Base-by-base conservation (phyloP, 2,888 invertebrate species). In the Galeruca laticollis region DNA sequence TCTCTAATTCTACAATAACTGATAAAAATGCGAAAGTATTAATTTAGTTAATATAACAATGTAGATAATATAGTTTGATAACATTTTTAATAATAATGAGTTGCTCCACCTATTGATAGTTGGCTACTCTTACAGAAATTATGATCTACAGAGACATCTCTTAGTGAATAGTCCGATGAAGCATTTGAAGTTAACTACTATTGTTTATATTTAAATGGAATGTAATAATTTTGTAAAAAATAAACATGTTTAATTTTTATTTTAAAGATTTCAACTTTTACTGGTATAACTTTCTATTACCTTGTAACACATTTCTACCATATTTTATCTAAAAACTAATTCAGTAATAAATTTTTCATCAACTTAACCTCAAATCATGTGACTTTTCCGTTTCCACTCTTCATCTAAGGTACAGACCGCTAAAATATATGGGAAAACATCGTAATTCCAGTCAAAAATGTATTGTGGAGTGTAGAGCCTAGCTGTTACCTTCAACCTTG, bases 321-420 rank as follows among this genome's bases (percentile, higher is more conserved):
- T 18, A 57, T 35, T 35, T 57, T 35, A 15, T 57, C 8, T 21
- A 18, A 35, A 9, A 18, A 18, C 11, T 35, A 18, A 10, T 18
- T 11, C 4, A 15, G 9, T 31, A 54, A 35, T 18, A 11, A 26
- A 35, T 35, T 57, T 35, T 18, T 57, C 1, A 57, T 52, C 8
- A 52, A 3, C 52, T 26, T 52, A 52, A 52, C 52, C 52, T 52
- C 26, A 52, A 52, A 54, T n/a, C 54, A 54, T 31, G n/a, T 31
- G 54, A 31, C 31, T 52, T 1, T 1, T 26, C 26, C 6, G 26
- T 26, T 26, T 6, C 26, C 26, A 15, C 47, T 47, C 10, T 18
- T 10, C 15, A 5, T 6, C 9, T 8, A 47, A 47, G 47, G 47
- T 47, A 47, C 15, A 47, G 15, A 47, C 47, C 47, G 47, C 54